Evolutionary conservation across 2,888 invertebrate genomes (phyloP).

Genomic region (Osedax frankpressi): DNA sequence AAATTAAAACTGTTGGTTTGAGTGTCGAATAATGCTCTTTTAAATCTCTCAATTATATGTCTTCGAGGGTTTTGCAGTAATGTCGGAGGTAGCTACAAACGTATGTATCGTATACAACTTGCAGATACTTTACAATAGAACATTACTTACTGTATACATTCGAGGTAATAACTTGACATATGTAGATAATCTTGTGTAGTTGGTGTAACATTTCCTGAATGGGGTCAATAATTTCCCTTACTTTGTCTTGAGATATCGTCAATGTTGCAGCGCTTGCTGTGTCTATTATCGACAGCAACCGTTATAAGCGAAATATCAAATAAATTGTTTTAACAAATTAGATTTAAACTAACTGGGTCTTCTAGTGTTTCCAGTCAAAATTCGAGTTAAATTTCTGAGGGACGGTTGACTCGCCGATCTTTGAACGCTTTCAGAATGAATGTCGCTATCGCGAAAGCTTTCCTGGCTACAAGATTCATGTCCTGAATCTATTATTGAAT

Average conservation of each 20-base stretch:
- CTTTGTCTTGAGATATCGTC: constrained; percentile 39
- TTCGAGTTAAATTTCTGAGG: constrained; percentile 11
- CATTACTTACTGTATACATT: background rate
- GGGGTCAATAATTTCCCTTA: constrained; percentile 44
- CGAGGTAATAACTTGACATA: constrained; percentile 25
- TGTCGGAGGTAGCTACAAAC: constrained; percentile 40
- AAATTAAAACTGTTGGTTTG: constrained; percentile 39
- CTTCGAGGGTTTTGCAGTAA: constrained; percentile 37
- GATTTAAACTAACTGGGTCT: constrained; percentile 25
- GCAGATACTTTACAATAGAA: background rate
- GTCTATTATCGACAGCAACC: constrained; percentile 25
- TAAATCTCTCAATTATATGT: constrained; percentile 41
- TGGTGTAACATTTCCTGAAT: constrained; percentile 42
- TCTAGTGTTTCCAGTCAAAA: constrained; percentile 15
- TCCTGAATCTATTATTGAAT: background rate
- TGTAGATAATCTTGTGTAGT: constrained; percentile 43
- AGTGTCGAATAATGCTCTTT: constrained; percentile 39
- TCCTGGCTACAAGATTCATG: background rate
- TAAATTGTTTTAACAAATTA: background rate
- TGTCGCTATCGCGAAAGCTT: background rate
- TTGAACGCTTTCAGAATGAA: constrained; percentile 6
- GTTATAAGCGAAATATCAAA: constrained; percentile 16
- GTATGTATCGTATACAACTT: no score
- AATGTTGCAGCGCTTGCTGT: constrained; percentile 36
- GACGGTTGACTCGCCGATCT: constrained; percentile 17